A percentile compares a stretch with the other conserved stretches of the same genome.
These are phyloP conservation scores for Pseudotriccus pelzelni DNA, from an alignment of 2,797 vertebrate species.

Conservation along the genomic window DNA sequence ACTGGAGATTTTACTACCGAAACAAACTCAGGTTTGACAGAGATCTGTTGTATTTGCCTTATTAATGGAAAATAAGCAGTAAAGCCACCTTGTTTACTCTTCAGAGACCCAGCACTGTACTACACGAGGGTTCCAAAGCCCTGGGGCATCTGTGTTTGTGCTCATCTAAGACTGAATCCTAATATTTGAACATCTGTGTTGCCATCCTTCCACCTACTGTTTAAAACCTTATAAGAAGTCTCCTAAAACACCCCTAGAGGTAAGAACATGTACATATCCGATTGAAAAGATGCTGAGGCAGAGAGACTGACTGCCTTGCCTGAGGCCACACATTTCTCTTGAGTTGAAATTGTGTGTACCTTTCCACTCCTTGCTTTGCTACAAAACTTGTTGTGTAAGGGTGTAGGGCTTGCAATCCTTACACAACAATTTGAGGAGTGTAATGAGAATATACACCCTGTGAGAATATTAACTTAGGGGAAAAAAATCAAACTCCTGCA, in stretches of 20 bases:
- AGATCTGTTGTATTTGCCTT: slow-evolving; percentile 45
- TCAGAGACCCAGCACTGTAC: neutral
- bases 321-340: neutral
- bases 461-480: neutral
- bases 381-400: neutral
- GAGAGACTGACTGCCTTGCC: slow-evolving; percentile 21
- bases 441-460: neutral
- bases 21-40: slow-evolving; percentile 46
- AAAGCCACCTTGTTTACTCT: neutral
- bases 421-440: neutral
- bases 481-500: neutral
- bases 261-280: neutral
- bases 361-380: neutral
- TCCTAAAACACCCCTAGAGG: neutral
- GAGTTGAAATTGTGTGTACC: neutral
- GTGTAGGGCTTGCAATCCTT: neutral
- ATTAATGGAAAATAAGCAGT: slow-evolving; percentile 46
- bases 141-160: neutral
- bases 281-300: neutral
- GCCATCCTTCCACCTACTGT: neutral
- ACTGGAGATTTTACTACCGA: slow-evolving; percentile 33
- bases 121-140: neutral
- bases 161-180: slow-evolving; percentile 30
- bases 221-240: neutral
- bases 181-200: slow-evolving; percentile 55